Conservation (phyloP, 2,797 vertebrate species). For the Acanthiza pusilla region DNA sequence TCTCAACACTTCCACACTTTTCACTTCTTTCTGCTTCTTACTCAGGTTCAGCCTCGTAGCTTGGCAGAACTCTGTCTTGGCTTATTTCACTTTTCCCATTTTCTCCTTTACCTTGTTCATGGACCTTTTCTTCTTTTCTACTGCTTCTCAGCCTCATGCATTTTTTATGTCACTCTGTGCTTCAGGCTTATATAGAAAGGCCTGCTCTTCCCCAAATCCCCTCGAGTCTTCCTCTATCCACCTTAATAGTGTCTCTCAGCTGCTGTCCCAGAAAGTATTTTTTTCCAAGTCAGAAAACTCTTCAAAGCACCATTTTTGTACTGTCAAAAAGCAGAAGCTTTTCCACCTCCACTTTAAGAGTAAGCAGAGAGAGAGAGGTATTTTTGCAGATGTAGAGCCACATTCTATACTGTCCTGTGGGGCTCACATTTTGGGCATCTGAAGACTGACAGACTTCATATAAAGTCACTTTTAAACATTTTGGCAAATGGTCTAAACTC, state of each 20-base stretch:
- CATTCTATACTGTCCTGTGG: neutral
- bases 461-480: neutral
- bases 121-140: neutral
- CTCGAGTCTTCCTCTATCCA: neutral
- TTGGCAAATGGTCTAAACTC: neutral
- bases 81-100: neutral
- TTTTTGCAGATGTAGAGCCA: neutral
- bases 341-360: neutral
- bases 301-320: neutral
- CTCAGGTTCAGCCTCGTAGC: neutral
- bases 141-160: constrained; percentile 19
- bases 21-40: neutral
- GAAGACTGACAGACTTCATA: neutral
- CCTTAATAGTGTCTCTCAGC: neutral
- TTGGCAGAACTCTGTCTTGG: neutral
- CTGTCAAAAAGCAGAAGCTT: constrained; percentile 21
- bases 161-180: constrained; percentile 40
- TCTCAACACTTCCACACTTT: neutral
- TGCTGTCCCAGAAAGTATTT: neutral
- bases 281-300: constrained; percentile 6
- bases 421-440: neutral
- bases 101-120: neutral
- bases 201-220: neutral
- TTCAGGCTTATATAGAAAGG: neutral
- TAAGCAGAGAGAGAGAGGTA: neutral